phyloP scores from a whole-genome alignment of 2,113 vertebrate genomes.

The Prolemur simus region DNA sequence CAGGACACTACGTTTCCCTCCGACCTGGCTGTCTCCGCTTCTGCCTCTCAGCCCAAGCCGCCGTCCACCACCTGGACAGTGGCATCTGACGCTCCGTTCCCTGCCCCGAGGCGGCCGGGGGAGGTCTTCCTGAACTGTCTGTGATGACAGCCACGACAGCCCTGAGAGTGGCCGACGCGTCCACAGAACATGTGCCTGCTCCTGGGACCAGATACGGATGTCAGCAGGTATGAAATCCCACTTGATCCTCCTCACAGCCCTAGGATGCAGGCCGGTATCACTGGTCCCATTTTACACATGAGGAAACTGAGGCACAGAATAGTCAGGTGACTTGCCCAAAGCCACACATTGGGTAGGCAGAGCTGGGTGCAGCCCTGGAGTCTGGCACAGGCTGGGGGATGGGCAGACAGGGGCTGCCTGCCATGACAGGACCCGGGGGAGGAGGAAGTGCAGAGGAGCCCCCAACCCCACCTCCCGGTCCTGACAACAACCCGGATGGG shows the following conservation, averaged over 20 bases:
- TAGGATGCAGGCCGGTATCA: fast-evolving
- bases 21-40: fast-evolving
- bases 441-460: not conserved
- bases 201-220: not conserved
- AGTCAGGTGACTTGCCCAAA: not conserved
- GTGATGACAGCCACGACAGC: fast-evolving
- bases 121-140: not conserved
- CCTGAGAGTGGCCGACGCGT: fast-evolving
- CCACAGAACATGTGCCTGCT: too few relatives aligned
- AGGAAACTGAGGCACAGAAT: not conserved
- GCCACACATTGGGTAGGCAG: not conserved
- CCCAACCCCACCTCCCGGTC: not conserved
- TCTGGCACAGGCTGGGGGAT: fast-evolving
- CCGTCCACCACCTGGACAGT: fast-evolving
- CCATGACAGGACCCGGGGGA: fast-evolving
- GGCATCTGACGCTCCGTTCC: fast-evolving
- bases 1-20: fast-evolving
- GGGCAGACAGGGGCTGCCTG: not conserved
- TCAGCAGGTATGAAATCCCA: fast-evolving
- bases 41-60: not conserved
- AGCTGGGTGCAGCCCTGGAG: fast-evolving
- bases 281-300: fast-evolving
- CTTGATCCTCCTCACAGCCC: not conserved
- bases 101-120: fast-evolving
- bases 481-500: too few relatives aligned